A percentile compares a stretch with the other conserved stretches of the same genome.
phyloP scores from a whole-genome alignment of 1,140 invertebrate species.

The Drosophila lini region DNA sequence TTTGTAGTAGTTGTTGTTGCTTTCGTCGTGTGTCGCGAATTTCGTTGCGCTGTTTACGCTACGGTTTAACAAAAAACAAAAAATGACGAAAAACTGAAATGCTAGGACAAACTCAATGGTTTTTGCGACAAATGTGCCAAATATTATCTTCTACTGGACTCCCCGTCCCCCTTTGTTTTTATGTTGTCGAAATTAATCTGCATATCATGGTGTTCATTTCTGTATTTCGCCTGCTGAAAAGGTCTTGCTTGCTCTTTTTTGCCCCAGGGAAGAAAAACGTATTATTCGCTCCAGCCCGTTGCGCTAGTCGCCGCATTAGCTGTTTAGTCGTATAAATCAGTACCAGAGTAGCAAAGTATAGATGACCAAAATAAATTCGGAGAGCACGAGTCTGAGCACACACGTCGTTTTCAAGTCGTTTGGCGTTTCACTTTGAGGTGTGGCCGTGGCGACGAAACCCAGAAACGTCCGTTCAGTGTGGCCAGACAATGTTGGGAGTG shows the following conservation, averaged over 20 bases:
- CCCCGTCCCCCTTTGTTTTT: conserved; percentile 12
- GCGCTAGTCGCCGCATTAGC: conserved; percentile 37
- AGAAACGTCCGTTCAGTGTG: background rate
- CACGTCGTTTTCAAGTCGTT: conserved; percentile 75
- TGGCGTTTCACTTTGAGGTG: conserved; percentile 56
- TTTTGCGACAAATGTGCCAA: conserved; percentile 18
- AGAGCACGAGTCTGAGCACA: conserved; percentile 76
- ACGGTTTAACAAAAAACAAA: conserved; percentile 10
- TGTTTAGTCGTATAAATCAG: conserved; percentile 43
- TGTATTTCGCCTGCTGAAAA: conserved; percentile 25
- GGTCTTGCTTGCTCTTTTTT: conserved; percentile 45
- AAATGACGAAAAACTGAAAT: background rate
- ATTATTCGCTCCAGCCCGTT: conserved; percentile 4
- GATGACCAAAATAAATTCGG: conserved; percentile 78
- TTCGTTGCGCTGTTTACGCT: conserved; percentile 31
- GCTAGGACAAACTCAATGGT: background rate
- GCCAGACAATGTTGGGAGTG: background rate
- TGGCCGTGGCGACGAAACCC: no score
- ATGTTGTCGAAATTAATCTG: conserved; percentile 31
- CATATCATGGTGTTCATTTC: conserved; percentile 64
- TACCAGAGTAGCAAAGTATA: conserved; percentile 54
- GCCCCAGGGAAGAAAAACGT: conserved; percentile 6
- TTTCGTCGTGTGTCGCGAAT: conserved; percentile 63
- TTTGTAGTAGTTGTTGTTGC: conserved; percentile 59
- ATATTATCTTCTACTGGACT: background rate